phyloP scores from a whole-genome alignment of 2,797 vertebrate species.

The Rhincodon typus region DNA sequence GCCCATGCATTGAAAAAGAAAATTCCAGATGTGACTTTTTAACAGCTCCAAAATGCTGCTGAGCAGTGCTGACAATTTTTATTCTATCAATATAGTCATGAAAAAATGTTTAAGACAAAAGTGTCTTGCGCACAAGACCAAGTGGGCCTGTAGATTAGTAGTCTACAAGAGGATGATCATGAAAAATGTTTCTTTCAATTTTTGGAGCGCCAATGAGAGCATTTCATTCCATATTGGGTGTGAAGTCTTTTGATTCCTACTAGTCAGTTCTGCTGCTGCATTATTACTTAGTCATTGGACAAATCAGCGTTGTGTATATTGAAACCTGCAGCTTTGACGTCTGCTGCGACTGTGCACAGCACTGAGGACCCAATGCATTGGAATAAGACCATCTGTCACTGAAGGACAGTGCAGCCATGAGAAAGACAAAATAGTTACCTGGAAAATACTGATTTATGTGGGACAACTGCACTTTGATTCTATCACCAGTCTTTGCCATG shows the following conservation, averaged over 20 bases:
- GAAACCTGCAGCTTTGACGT: slow-evolving; percentile 32
- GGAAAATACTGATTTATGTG: slow-evolving; percentile 21
- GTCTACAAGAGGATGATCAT: not conserved
- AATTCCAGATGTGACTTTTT: not conserved
- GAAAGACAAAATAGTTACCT: slow-evolving; percentile 28
- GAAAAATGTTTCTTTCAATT: not conserved
- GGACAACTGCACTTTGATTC: not conserved
- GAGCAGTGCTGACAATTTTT: not conserved
- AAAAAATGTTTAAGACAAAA: not conserved
- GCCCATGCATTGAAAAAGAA: not conserved
- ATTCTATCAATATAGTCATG: not conserved
- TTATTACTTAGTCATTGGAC: slow-evolving; percentile 8
- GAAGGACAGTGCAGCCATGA: not conserved
- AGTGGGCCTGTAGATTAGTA: no score
- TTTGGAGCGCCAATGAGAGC: not conserved
- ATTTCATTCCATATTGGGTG: not conserved
- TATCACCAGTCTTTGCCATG: not conserved
- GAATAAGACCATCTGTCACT: slow-evolving; percentile 30
- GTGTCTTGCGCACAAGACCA: no score
- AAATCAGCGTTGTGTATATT: not conserved
- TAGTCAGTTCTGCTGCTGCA: not conserved
- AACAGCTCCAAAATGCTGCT: not conserved
- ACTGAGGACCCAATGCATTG: slow-evolving; percentile 11
- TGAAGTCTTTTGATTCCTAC: not conserved
- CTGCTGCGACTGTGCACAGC: slow-evolving; percentile 30